Conservation (phyloP, 2,888 invertebrate genomes). For the Globia sparganii region DNA sequence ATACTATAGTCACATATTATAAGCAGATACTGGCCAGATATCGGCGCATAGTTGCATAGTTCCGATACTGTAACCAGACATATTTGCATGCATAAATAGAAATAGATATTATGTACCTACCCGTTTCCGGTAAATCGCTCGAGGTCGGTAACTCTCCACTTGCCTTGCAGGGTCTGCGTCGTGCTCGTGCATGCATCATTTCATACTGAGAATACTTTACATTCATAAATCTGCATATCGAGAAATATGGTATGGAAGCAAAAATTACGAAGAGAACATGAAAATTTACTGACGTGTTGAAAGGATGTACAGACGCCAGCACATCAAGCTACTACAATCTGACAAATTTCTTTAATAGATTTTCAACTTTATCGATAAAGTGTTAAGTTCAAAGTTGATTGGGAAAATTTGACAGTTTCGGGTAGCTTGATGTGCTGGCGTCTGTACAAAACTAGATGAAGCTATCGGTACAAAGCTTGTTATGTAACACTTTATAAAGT, state of each 20-base stretch:
- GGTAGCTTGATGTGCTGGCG: no score
- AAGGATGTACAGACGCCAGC: no score
- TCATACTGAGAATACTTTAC: slow-evolving; percentile 48
- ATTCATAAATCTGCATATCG: slow-evolving; percentile 44
- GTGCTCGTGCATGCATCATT: slow-evolving; percentile 52
- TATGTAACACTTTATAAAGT: background rate
- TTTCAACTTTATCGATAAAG: no score
- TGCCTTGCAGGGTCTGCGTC: slow-evolving; percentile 42
- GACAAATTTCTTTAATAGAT: no score
- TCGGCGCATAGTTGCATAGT: slow-evolving; percentile 50
- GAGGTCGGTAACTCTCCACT: slow-evolving; percentile 63
- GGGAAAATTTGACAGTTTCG: no score
- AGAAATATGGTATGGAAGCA: slow-evolving; percentile 27
- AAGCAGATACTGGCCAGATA: slow-evolving; percentile 41
- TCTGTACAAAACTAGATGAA: no score
- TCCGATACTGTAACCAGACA: slow-evolving; percentile 56
- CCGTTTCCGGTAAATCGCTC: slow-evolving; percentile 70
- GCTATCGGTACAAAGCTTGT: background rate
- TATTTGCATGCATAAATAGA: slow-evolving; percentile 67
- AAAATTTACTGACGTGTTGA: background rate
- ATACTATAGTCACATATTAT: slow-evolving; percentile 49
- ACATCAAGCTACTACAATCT: no score
- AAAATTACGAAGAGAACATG: slow-evolving; percentile 25
- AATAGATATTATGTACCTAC: slow-evolving; percentile 43
- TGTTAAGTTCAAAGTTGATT: no score